phyloP scores from a whole-genome alignment of 2,888 invertebrate species.

The Cephus pygmeus region DNA sequence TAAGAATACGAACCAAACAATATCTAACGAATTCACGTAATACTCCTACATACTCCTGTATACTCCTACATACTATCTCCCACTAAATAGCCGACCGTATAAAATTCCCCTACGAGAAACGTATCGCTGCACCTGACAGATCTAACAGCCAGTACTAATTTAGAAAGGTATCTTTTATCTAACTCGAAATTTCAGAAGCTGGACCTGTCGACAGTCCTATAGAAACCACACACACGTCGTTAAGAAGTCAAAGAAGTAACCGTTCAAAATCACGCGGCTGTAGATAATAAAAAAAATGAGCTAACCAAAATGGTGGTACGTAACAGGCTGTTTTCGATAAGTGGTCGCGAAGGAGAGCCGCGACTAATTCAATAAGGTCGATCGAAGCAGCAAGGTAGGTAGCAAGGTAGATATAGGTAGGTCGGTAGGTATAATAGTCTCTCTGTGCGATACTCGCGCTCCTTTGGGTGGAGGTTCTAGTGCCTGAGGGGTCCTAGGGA shows the following conservation, averaged over 20 bases:
- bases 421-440: slow-evolving; percentile 13
- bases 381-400: slow-evolving; percentile 28
- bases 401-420: slow-evolving; percentile 7
- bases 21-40: too few species aligned
- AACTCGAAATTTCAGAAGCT: neutral
- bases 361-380: slow-evolving; percentile 49
- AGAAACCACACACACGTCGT: neutral
- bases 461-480: slow-evolving; percentile 18
- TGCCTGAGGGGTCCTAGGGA: slow-evolving; percentile 5
- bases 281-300: neutral
- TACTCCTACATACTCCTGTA: too few species aligned
- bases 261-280: neutral
- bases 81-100: too few species aligned
- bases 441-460: neutral
- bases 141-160: neutral
- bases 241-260: neutral
- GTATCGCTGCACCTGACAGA: neutral
- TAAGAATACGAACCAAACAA: neutral
- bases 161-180: neutral
- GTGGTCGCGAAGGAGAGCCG: slow-evolving; percentile 26
- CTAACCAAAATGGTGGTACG: neutral
- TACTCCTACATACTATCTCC: too few species aligned
- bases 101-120: neutral
- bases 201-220: neutral
- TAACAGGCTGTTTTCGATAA: neutral